Evolutionary conservation across 2,113 vertebrate genomes (phyloP).

Genomic region (Halcyon malimbica): DNA sequence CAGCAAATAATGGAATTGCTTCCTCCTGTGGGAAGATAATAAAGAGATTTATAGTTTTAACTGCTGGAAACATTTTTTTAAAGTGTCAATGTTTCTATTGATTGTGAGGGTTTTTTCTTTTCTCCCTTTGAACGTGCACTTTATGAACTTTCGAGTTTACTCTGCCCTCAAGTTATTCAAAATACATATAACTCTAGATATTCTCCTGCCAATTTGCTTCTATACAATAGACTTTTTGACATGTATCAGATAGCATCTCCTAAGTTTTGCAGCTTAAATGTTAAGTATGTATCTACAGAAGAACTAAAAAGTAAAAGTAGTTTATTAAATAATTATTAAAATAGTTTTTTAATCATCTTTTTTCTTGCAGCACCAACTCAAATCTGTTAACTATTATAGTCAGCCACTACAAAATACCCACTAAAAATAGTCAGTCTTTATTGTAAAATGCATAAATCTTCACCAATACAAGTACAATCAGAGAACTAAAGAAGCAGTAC

Average conservation of each 20-base stretch:
- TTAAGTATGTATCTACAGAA: not conserved
- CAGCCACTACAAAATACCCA: not conserved
- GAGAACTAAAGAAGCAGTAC: not conserved
- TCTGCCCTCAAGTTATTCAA: not conserved
- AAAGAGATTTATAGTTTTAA: not conserved
- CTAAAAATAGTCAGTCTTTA: not conserved
- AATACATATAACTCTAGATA: not conserved
- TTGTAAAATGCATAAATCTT: not conserved
- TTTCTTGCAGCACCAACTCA: not conserved
- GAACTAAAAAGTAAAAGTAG: not conserved
- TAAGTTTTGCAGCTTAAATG: not conserved
- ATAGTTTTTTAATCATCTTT: not conserved
- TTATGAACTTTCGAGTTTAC: not conserved
- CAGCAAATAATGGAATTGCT: constrained; percentile 88
- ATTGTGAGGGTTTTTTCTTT: not conserved
- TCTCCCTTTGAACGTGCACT: not conserved
- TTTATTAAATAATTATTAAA: not conserved
- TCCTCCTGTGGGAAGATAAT: constrained; percentile 80
- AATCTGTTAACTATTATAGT: not conserved
- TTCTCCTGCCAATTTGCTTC: not conserved
- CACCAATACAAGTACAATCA: not conserved
- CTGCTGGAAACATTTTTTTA: not conserved
- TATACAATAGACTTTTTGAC: not conserved
- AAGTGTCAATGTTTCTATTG: not conserved
- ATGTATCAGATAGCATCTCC: not conserved